Conservation (phyloP, 2,113 vertebrate species). For the Pica pica region DNA sequence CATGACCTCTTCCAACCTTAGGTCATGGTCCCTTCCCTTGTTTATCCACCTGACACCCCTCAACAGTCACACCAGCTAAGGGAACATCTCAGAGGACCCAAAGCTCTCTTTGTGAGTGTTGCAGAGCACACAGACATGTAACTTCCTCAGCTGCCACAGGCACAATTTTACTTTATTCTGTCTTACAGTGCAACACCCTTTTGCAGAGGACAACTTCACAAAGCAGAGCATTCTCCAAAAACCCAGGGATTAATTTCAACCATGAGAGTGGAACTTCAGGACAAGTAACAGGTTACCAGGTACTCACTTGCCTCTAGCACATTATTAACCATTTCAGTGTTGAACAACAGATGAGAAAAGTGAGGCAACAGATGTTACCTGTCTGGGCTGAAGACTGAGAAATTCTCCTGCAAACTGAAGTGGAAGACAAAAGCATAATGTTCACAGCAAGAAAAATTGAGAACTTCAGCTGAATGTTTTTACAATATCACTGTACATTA, state of each 20-base stretch:
- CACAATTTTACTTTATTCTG: neutral
- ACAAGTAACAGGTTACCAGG: neutral
- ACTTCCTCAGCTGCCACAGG: neutral
- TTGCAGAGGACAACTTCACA: neutral
- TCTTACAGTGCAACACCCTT: neutral
- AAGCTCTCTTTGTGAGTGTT: neutral
- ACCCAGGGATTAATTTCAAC: neutral
- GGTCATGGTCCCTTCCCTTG: neutral
- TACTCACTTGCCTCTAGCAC: neutral
- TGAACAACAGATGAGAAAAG: neutral
- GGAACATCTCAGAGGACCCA: neutral
- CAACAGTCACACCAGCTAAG: neutral
- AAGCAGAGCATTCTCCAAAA: neutral
- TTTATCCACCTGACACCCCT: neutral
- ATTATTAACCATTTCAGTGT: neutral
- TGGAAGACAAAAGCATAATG: neutral
- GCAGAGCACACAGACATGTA: neutral
- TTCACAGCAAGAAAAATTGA: accelerated
- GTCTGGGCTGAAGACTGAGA: neutral
- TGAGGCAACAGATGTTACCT: neutral
- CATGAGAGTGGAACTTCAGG: neutral
- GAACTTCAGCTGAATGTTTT: neutral
- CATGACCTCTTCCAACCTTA: neutral
- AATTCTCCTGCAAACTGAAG: neutral
- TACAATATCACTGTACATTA: neutral